A percentile compares a stretch with the other conserved stretches of the same genome.
Evolutionary conservation across 2,797 vertebrate genomes (phyloP).

Genomic region (Danio choprae): DNA sequence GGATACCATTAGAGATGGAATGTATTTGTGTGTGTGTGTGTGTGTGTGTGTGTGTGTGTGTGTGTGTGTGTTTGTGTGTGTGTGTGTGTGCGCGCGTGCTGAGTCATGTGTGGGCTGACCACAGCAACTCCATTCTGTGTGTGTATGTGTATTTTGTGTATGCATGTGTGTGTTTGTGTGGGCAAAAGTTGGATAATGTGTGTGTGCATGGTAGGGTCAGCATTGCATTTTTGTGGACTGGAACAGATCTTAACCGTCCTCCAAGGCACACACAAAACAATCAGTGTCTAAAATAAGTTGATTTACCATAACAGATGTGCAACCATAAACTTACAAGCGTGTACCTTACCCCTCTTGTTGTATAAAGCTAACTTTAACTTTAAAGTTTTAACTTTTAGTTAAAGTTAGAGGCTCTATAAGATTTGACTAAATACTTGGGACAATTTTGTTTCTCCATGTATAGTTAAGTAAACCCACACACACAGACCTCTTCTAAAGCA

Average conservation of each 20-base stretch:
- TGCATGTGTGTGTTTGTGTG: conserved; percentile 35
- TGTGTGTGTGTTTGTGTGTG: conserved; percentile 4
- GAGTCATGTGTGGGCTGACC: conserved; percentile 56
- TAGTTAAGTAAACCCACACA: conserved; percentile 24
- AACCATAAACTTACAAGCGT: background rate
- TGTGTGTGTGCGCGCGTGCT: conserved; percentile 37
- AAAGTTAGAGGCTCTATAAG: background rate
- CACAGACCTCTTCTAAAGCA: background rate
- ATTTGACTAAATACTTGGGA: conserved; percentile 4
- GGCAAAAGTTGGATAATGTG: conserved; percentile 4
- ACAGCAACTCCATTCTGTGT: conserved; percentile 35
- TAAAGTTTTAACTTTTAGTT: too few relatives aligned
- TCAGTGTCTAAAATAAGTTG: conserved; percentile 52
- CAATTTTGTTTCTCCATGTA: background rate
- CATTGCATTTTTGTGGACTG: conserved; percentile 50
- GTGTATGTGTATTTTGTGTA: background rate
- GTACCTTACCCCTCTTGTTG: background rate
- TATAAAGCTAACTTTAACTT: background rate
- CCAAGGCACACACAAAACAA: conserved; percentile 50
- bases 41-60: conserved; percentile 21
- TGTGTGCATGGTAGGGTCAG: conserved; percentile 33
- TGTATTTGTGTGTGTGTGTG: background rate
- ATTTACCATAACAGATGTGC: conserved; percentile 3
- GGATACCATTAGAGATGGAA: too few relatives aligned
- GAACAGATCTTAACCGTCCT: conserved; percentile 31